Evolutionary conservation across 2,888 invertebrate genomes (phyloP), one percentile per base, ranked within the genome.

Genomic region (Ectemnius continuus): DNA sequence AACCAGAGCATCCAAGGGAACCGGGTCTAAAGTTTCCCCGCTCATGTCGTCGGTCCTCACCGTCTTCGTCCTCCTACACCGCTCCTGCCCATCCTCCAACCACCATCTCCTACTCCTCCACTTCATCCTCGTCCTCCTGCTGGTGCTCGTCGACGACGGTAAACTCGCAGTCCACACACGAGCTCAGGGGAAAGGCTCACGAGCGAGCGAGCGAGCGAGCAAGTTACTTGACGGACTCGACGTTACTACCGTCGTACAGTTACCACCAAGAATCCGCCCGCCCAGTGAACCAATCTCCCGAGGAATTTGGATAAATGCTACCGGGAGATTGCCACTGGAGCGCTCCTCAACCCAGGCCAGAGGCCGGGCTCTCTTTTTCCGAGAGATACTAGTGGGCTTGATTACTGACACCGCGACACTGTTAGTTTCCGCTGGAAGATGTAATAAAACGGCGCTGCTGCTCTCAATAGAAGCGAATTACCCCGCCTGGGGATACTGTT

Each of bases 171-270:
- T 87, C 86, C 88, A 86, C 85, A 86, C 84, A 86, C 84, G 84
- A 78, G 72, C 70, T 71, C 59, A 59, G 48, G 52, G 66, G 66
- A 45, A 11, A 61, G 60, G 66, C 74, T 73, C 70, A 68, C 76
- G 77, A 76, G 81, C 81, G 85, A 6, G 8, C 11, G 8, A 8
- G 66, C 74, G 70, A 68, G 67, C 76, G 77, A 77, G 81, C 81
- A 85, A 86, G 85, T 86, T 86, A 85, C 87, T 89, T 87, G 88
- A 87, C 88, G 87, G 88, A 89, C 88, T 86, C 84, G 86, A 87
- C 87, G 82, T 83, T 68, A 75, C 76, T 82, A 75, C 82, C 80
- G 75, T 75, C 81, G 84, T 85, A 85, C 84, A 86, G 85, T 84
- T 75, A 75, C 79, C 78, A 64, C 71, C 83, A 84, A 84, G 85